phyloP scores from a whole-genome alignment of 2,888 invertebrate genomes.

The Achlya flavicornis region DNA sequence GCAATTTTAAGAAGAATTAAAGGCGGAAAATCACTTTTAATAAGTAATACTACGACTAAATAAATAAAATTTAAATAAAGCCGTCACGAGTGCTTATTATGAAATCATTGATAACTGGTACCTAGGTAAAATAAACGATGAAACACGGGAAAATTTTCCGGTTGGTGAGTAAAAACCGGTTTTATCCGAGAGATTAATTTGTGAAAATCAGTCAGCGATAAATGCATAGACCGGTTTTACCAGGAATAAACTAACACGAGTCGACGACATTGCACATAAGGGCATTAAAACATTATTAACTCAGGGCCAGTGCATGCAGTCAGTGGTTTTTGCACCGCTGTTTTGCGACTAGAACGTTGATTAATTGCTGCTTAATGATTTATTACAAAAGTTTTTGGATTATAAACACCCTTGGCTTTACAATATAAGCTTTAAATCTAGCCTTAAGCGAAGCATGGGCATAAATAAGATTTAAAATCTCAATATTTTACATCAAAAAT shows the following conservation, averaged over 20 bases:
- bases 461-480: too few relatives aligned
- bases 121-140: background rate
- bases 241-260: background rate
- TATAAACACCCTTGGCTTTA: too few relatives aligned
- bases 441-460: too few relatives aligned
- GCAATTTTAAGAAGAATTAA: background rate
- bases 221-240: background rate
- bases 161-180: background rate
- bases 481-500: too few relatives aligned
- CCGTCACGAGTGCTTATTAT: background rate
- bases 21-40: background rate
- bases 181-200: background rate
- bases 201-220: background rate
- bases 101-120: background rate
- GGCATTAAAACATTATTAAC: background rate
- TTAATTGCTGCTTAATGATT: background rate
- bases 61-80: too few relatives aligned
- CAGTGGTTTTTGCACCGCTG: background rate
- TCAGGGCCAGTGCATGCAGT: background rate
- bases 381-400: too few relatives aligned
- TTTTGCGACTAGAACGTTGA: background rate
- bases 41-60: too few relatives aligned
- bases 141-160: background rate
- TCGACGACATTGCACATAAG: background rate
- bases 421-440: too few relatives aligned